Percentiles rank a stretch among this genome's conserved stretches.
These are phyloP conservation scores for Prolemur simus DNA, from an alignment of 2,113 vertebrate genomes.

Conservation along the genomic window DNA sequence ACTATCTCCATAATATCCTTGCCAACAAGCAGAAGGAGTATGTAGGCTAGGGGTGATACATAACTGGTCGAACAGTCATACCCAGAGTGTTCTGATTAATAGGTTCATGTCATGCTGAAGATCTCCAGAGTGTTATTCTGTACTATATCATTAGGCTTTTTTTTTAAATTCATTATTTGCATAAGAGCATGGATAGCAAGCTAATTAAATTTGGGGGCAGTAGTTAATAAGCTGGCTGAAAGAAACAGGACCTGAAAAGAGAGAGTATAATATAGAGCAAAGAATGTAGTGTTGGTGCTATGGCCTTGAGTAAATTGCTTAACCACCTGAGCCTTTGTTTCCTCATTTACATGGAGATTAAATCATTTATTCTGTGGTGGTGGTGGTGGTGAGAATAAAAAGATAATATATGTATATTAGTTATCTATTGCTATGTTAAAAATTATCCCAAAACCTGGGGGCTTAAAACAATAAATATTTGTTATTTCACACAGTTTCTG, in stretches of 20 bases:
- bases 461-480: background rate
- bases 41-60: background rate
- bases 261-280: background rate
- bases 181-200: background rate
- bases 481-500: background rate
- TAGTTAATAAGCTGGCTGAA: slow-evolving; percentile 2
- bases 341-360: background rate
- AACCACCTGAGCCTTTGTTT: background rate
- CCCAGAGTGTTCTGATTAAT: background rate
- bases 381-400: background rate
- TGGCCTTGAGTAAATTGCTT: background rate
- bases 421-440: background rate
- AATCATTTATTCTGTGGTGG: background rate
- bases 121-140: background rate
- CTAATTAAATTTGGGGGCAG: background rate
- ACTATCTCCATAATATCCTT: background rate
- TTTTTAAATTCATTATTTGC: background rate
- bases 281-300: background rate
- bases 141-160: background rate
- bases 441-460: background rate
- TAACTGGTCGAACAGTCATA: background rate
- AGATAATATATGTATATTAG: background rate
- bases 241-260: background rate
- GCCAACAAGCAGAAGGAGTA: background rate
- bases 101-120: background rate